Conservation (phyloP, 1,140 invertebrate genomes). For the Penaeus japonicus region DNA sequence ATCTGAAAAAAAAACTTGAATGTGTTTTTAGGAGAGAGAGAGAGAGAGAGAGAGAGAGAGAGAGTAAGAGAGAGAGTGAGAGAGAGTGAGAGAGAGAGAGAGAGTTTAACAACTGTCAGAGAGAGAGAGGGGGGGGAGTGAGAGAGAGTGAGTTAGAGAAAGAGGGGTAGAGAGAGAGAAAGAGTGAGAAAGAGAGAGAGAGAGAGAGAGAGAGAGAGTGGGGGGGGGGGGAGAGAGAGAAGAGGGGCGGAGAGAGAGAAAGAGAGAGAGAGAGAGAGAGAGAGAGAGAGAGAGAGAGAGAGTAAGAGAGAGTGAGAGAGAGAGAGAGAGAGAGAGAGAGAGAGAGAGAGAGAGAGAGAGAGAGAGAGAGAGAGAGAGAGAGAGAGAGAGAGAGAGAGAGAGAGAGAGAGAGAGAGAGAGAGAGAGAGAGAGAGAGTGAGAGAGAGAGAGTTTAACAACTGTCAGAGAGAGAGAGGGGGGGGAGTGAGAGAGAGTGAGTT, state of each 20-base stretch:
- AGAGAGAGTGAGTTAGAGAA: background rate
- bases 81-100: background rate
- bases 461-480: background rate
- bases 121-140: no score
- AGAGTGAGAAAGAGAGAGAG: background rate
- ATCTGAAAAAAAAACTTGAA: background rate
- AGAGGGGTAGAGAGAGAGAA: background rate
- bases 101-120: background rate
- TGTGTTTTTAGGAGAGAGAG: background rate
- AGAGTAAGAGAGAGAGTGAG: constrained; percentile 1
- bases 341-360: no score
- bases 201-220: background rate
- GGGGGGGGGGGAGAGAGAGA: background rate
- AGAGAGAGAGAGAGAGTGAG: background rate
- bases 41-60: constrained; percentile 13
- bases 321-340: constrained; percentile 13
- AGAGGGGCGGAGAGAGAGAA: background rate
- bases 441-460: background rate
- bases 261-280: background rate
- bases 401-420: background rate
- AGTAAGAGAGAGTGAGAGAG: background rate
- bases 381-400: background rate
- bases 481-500: background rate
- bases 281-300: background rate
- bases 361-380: no score